phyloP scores from a whole-genome alignment of 1,140 invertebrate species.

The Drosophila simulans region DNA sequence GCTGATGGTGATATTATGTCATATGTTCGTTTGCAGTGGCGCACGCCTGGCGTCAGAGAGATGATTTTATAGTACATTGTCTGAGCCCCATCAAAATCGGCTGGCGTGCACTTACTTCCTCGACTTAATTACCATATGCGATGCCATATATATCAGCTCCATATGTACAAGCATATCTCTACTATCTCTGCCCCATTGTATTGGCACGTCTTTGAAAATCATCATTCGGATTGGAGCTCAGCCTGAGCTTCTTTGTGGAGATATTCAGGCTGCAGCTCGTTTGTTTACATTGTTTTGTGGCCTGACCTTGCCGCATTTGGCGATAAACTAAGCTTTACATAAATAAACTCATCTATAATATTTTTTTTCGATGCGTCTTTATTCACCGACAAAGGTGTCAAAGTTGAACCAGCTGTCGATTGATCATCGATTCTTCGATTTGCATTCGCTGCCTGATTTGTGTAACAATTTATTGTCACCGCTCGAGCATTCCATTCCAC shows the following conservation, averaged over 20 bases:
- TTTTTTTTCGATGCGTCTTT: constrained; percentile 18
- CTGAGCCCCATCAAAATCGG: constrained; percentile 49
- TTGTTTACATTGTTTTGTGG: constrained; percentile 43
- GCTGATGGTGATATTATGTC: constrained; percentile 63
- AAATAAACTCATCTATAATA: constrained; percentile 42
- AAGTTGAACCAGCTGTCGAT: constrained; percentile 55
- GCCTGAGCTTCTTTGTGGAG: constrained; percentile 6
- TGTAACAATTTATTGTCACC: constrained; percentile 66
- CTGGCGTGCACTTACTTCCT: constrained; percentile 75
- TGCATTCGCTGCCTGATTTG: constrained; percentile 62
- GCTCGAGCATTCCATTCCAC: constrained; percentile 54
- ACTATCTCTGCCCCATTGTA: constrained; percentile 6
- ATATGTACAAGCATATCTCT: not conserved
- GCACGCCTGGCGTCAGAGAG: constrained; percentile 38
- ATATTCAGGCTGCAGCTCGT: constrained; percentile 47
- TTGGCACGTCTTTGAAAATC: constrained; percentile 26
- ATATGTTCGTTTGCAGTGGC: constrained; percentile 52
- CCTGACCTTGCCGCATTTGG: constrained; percentile 68
- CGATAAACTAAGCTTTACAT: constrained; percentile 66
- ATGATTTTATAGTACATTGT: constrained; percentile 59
- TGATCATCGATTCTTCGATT: constrained; percentile 60
- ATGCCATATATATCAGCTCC: not conserved
- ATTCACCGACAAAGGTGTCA: constrained; percentile 68
- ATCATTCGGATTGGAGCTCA: constrained; percentile 28
- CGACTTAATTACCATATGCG: constrained; percentile 65